Conservation (phyloP, 1,140 invertebrate genomes). For the Kradibia gibbosae region DNA sequence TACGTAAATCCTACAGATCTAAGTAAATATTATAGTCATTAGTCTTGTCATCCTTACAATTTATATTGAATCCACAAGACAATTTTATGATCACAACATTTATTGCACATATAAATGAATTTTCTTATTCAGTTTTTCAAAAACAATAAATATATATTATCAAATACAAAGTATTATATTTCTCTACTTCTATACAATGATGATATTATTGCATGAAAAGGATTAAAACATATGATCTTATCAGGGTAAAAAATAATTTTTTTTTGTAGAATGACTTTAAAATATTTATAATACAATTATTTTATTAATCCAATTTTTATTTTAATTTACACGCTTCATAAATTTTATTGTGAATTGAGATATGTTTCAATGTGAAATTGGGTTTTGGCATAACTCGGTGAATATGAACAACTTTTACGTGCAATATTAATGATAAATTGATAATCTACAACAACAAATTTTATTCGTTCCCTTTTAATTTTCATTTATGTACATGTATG, state of each 20-base stretch:
- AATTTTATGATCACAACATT: no score
- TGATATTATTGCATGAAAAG: neutral
- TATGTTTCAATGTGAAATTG: neutral
- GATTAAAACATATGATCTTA: neutral
- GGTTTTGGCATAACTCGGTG: neutral
- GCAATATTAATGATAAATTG: neutral
- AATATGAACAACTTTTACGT: neutral
- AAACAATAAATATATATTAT: no score
- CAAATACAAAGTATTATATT: no score
- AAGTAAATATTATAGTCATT: no score
- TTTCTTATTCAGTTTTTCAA: no score
- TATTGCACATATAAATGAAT: no score
- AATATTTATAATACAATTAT: neutral
- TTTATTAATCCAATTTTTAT: conserved; percentile 1
- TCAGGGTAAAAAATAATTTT: neutral
- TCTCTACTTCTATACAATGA: no score
- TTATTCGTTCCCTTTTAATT: neutral
- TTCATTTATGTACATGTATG: neutral
- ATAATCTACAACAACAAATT: neutral
- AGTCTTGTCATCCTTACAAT: no score
- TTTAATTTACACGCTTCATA: neutral
- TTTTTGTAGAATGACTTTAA: neutral
- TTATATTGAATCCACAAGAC: no score
- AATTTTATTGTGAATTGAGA: neutral
- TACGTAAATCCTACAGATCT: no score